Evolutionary conservation across 2,888 invertebrate genomes (phyloP).

Genomic region (Hypolimnas misippus): DNA sequence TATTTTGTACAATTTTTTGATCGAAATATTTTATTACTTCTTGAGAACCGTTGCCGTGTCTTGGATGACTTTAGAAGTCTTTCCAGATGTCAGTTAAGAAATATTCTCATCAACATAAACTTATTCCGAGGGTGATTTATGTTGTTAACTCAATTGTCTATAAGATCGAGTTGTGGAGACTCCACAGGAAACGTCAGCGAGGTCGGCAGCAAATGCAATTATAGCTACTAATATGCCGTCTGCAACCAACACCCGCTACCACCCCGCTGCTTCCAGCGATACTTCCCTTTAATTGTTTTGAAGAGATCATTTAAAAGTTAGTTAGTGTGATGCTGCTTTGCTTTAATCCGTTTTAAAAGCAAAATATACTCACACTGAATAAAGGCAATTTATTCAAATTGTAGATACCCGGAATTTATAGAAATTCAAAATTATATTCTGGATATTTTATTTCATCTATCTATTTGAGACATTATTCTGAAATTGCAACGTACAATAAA

Average conservation of each 20-base stretch:
- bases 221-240: slow-evolving; percentile 79
- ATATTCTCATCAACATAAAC: slow-evolving; percentile 75
- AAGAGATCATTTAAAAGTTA: slow-evolving; percentile 70
- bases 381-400: not conserved
- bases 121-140: slow-evolving; percentile 78
- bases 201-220: slow-evolving; percentile 82
- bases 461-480: too few relatives aligned
- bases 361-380: not conserved
- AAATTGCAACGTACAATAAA: not conserved
- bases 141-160: slow-evolving; percentile 80
- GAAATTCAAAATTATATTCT: not conserved
- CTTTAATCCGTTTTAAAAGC: slow-evolving; percentile 49
- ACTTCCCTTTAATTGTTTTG: slow-evolving; percentile 71
- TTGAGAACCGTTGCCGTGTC: slow-evolving; percentile 33
- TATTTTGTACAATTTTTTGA: not conserved
- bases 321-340: slow-evolving; percentile 59
- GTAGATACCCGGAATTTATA: not conserved
- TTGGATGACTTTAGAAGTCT: slow-evolving; percentile 38
- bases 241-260: slow-evolving; percentile 64
- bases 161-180: slow-evolving; percentile 72
- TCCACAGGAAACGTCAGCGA: slow-evolving; percentile 76
- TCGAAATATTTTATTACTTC: slow-evolving; percentile 33
- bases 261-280: slow-evolving; percentile 58
- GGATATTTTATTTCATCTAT: not conserved
- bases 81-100: slow-evolving; percentile 66